phyloP scores from a whole-genome alignment of 2,113 vertebrate species.

The Menura novaehollandiae region DNA sequence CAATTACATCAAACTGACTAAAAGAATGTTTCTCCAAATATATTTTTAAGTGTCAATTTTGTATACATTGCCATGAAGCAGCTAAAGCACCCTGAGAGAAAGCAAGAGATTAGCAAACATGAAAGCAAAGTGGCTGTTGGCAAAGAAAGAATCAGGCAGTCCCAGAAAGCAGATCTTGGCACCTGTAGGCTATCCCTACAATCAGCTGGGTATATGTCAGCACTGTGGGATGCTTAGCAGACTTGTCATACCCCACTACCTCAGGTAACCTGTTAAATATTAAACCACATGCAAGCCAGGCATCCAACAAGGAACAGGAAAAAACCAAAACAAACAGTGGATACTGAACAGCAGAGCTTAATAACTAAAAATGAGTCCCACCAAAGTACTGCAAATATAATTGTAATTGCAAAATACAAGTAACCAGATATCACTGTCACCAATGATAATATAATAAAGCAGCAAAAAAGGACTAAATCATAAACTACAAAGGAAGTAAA shows the following conservation, averaged over 20 bases:
- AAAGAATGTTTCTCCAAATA: background rate
- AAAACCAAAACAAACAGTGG: background rate
- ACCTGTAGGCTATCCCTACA: background rate
- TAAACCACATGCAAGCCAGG: background rate
- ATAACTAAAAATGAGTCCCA: background rate
- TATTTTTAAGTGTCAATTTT: background rate
- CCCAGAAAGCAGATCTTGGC: background rate
- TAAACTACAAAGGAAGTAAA: background rate
- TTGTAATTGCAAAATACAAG: background rate
- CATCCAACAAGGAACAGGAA: background rate
- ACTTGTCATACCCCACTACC: background rate
- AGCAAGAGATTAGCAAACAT: background rate
- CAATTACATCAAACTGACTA: background rate
- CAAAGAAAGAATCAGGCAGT: background rate
- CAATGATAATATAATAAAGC: background rate
- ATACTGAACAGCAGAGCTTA: background rate
- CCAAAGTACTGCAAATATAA: background rate
- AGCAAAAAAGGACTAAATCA: background rate
- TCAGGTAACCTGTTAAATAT: conserved; percentile 35
- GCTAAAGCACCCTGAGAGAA: background rate
- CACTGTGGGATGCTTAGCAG: background rate
- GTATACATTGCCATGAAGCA: background rate
- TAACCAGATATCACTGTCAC: background rate
- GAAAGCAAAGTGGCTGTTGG: background rate
- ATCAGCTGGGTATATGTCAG: background rate